These are phyloP conservation scores for Heterochromis multidens DNA, from an alignment of 2,113 vertebrate genomes.

Conservation along the genomic window DNA sequence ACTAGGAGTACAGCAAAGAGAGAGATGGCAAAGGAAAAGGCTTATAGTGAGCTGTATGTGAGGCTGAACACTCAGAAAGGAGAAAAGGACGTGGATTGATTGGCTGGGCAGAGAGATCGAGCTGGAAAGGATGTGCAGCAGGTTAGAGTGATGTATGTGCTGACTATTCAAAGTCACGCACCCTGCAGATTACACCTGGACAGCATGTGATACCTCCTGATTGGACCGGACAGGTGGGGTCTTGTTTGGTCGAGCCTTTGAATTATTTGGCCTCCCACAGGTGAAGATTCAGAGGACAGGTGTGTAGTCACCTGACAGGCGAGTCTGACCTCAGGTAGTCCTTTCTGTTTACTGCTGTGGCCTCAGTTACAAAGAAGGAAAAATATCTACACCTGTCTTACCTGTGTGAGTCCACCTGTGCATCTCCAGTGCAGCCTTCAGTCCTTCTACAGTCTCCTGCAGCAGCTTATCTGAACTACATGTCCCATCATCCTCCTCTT, in stretches of 20 bases:
- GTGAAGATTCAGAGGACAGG: too few relatives aligned
- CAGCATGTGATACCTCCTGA: too few relatives aligned
- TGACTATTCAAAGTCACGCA: not conserved
- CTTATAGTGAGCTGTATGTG: too few relatives aligned
- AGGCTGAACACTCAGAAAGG: too few relatives aligned
- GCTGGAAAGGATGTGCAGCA: not conserved
- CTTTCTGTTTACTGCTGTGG: not conserved
- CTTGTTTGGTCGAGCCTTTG: too few relatives aligned
- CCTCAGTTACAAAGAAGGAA: not conserved
- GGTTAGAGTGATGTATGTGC: not conserved
- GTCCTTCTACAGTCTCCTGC: slow-evolving; percentile 68
- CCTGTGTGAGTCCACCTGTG: slow-evolving; percentile 54
- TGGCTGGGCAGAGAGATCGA: not conserved
- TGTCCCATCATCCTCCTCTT: slow-evolving; percentile 6
- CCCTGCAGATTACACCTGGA: too few relatives aligned
- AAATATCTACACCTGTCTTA: not conserved
- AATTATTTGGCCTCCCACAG: too few relatives aligned
- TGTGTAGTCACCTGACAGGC: not conserved
- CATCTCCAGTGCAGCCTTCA: slow-evolving; percentile 69
- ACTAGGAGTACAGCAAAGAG: too few relatives aligned
- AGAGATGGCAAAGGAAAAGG: too few relatives aligned
- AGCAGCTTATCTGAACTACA: slow-evolving; percentile 53
- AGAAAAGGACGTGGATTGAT: not conserved
- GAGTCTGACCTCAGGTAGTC: not conserved
- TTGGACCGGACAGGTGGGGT: too few relatives aligned